These are phyloP conservation scores for Cydia amplana DNA, from an alignment of 1,140 invertebrate species.

Conservation along the genomic window DNA sequence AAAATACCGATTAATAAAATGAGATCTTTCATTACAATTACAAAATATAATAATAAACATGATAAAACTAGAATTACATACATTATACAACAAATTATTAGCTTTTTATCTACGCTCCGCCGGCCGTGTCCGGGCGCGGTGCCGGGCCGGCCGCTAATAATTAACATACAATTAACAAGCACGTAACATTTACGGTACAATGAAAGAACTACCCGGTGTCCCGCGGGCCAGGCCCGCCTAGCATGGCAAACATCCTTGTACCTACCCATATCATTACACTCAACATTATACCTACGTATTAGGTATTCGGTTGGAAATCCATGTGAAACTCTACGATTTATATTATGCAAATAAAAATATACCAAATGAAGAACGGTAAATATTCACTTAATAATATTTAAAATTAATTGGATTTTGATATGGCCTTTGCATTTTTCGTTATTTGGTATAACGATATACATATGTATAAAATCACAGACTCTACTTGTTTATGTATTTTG, in stretches of 20 bases:
- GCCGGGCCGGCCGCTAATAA: constrained; percentile 55
- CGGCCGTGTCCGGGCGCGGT: constrained; percentile 53
- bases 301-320: constrained; percentile 34
- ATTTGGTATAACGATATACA: constrained; percentile 65
- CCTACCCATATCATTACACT: constrained; percentile 15
- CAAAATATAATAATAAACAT: constrained; percentile 76
- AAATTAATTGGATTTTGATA: constrained; percentile 75
- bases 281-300: constrained; percentile 6
- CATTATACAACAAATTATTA: constrained; percentile 79
- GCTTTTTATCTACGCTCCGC: constrained; percentile 66
- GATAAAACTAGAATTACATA: constrained; percentile 78
- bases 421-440: constrained; percentile 71
- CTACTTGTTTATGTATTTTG: constrained; percentile 62
- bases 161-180: constrained; percentile 64
- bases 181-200: constrained; percentile 71
- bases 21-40: constrained; percentile 80
- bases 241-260: constrained; percentile 31
- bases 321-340: constrained; percentile 35
- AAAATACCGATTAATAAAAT: constrained; percentile 80
- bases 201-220: constrained; percentile 57
- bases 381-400: constrained; percentile 60
- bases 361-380: constrained; percentile 41
- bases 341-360: constrained; percentile 56
- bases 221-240: background rate
- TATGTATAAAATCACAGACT: constrained; percentile 73